Base-by-base conservation (phyloP, 2,888 invertebrate species). In the Eilema sororculum region DNA sequence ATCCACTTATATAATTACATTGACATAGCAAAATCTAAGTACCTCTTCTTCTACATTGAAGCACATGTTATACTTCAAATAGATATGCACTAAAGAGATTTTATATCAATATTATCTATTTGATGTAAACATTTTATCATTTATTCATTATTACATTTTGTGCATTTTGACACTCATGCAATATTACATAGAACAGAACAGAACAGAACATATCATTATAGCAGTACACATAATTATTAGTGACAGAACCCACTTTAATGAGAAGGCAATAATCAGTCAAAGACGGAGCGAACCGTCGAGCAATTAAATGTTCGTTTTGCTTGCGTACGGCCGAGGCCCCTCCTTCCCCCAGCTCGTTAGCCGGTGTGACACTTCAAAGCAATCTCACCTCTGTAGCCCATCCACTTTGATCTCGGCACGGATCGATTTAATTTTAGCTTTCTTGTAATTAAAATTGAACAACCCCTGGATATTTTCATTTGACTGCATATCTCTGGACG, bases 401-500 rank as follows among this genome's bases (percentile, higher is more conserved):
- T 75, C 79, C 78, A 80, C 91, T 93, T 93, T 93, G 91, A 93
- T 92, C 89, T 87, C 79, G 80, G 81, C 86, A 80, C 80, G 85
- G 85, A 88, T 92, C 90, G 87, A 89, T 90, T 86, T 85, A 84
- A 88, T 88, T 90, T 88, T 80, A 87, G 78, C 86, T 86, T 86
- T 85, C 85, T 89, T 86, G 84, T 92, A 90, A 91, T 91, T 91
- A 90, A 91, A 91, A 89, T 88, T 86, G 80, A 84, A 84, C 79
- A 85, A 86, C 83, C 41, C 84, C 82, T 56, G 77, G 83, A 80
- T 81, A 65, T 79, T 84, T 82, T 85, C 82, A 84, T 86, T 87
- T 79, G 22, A 74, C 67, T 69, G 72, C 77, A 65, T 79, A 83
- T 60, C 76, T 63, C 33, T 25, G 71, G 78, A 71, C 78, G 81